Conservation (phyloP, 2,797 vertebrate genomes). For the Nannoperca obscura region DNA sequence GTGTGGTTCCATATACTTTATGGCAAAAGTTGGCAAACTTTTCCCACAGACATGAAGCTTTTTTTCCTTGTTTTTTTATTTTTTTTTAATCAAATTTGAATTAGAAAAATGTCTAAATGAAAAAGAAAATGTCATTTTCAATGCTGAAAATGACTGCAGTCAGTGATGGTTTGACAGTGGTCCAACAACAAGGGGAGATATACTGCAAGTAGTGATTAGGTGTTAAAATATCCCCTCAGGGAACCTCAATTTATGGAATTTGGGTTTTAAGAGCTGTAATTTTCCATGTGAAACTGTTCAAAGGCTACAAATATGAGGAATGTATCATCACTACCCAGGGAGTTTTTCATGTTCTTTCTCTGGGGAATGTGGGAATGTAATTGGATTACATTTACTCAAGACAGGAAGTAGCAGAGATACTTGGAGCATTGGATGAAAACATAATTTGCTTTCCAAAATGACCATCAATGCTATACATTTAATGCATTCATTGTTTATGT, state of each 20-base stretch:
- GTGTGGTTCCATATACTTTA: background rate
- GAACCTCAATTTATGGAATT: conserved; percentile 29
- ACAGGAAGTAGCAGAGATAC: conserved; percentile 6
- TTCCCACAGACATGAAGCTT: background rate
- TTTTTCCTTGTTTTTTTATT: background rate
- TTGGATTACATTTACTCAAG: conserved; percentile 33
- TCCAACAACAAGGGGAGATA: background rate
- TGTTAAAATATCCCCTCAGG: conserved; percentile 27
- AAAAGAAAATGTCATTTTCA: no score
- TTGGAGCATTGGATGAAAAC: background rate
- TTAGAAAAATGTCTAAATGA: background rate
- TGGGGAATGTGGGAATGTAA: conserved; percentile 18
- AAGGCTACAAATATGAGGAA: conserved; percentile 9
- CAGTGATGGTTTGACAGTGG: conserved; percentile 5
- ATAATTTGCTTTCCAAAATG: background rate
- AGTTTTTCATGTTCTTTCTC: conserved; percentile 27
- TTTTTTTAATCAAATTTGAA: conserved; percentile 11
- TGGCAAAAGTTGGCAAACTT: background rate
- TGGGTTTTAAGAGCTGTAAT: conserved; percentile 32
- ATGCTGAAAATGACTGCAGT: conserved; percentile 19
- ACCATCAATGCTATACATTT: conserved; percentile 1
- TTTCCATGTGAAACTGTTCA: conserved; percentile 23
- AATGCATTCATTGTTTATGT: background rate
- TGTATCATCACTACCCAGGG: background rate
- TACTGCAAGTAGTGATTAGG: conserved; percentile 15